Evolutionary conservation across 2,113 vertebrate species (phyloP), one percentile per base, ranked within the genome.

Genomic region (Pseudolaguvia tuberculata): DNA sequence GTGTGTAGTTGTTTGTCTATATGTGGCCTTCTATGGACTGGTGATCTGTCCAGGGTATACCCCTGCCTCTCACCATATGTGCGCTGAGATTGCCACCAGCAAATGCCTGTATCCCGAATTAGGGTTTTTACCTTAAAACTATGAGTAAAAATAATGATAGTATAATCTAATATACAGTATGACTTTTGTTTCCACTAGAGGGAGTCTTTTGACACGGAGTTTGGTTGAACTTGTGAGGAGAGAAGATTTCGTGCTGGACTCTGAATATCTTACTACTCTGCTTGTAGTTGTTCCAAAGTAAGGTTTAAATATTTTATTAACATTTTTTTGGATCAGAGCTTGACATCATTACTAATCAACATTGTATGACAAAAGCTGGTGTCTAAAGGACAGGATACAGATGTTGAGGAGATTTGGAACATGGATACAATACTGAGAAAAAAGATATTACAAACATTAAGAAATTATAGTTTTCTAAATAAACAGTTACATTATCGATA

Each of bases 251-350:
- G 94, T 99, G 52, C 91, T 99, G 0, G 94, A 98, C 84, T 99
- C 97, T 0, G 97, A 99, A 81, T 99, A 99, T 82, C 92, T 99
- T 75, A 84, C 96, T 82, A 99, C 97, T 0, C 86, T 98, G 82
- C 88, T 99, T 86, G 95, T 95, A 48, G 94, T 99, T 81, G 96
- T 99, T 84, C 96, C 95, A 45, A 99, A 98, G 97, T 99, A 91
- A 90, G 96, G 1, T 62, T 35, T 35, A 35, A 35, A 35, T n/a
- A 39, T 4, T n/a, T 31, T 55, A 58, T 14, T 47, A 0, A 1
- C 1, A 18, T 31, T 18, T 14, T 25, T 5, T 13, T 31, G 23
- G 1, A 29, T 52, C 50, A 21, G 17, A 20, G 27, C 7, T 67
- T 52, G 20, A 20, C 31, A 67, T 39, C 29, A 6, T 45, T 6